phyloP scores from a whole-genome alignment of 2,888 invertebrate species.

The Crocallis elinguaria region DNA sequence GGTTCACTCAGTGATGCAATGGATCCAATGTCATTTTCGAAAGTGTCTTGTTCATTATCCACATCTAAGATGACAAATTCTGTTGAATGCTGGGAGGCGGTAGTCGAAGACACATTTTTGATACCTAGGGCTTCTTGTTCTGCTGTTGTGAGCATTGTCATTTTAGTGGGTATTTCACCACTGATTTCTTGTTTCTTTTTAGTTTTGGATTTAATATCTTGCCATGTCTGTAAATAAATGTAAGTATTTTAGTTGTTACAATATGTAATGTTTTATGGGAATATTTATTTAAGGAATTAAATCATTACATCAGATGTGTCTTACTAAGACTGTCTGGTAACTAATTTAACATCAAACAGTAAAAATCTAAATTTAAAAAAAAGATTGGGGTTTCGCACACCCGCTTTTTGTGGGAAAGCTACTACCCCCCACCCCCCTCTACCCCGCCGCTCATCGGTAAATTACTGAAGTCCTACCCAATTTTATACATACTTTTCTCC shows the following conservation, averaged over 20 bases:
- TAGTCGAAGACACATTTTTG: slow-evolving; percentile 54
- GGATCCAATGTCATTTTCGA: slow-evolving; percentile 51
- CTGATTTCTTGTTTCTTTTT: slow-evolving; percentile 61
- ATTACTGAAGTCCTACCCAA: too few species aligned
- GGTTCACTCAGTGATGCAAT: slow-evolving; percentile 58
- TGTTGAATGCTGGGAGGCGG: slow-evolving; percentile 52
- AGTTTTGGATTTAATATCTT: slow-evolving; percentile 69
- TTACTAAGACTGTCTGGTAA: too few species aligned
- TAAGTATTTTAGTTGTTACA: not conserved
- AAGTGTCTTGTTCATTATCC: slow-evolving; percentile 48
- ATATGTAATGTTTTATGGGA: too few species aligned
- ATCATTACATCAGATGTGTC: too few species aligned
- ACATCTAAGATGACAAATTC: slow-evolving; percentile 58
- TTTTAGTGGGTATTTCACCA: slow-evolving; percentile 54
- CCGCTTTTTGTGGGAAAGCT: too few species aligned
- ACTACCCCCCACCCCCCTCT: too few species aligned
- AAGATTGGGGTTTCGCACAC: too few species aligned
- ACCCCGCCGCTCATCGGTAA: too few species aligned
- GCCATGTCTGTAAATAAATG: slow-evolving; percentile 69
- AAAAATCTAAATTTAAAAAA: too few species aligned
- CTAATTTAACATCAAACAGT: too few species aligned
- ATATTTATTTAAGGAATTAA: too few species aligned
- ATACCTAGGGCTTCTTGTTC: slow-evolving; percentile 67
- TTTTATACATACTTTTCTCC: slow-evolving; percentile 75
- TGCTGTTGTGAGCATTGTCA: slow-evolving; percentile 53